Evolutionary conservation across 2,797 vertebrate species (phyloP).

Genomic region (Hapalemur alaotrensis): DNA sequence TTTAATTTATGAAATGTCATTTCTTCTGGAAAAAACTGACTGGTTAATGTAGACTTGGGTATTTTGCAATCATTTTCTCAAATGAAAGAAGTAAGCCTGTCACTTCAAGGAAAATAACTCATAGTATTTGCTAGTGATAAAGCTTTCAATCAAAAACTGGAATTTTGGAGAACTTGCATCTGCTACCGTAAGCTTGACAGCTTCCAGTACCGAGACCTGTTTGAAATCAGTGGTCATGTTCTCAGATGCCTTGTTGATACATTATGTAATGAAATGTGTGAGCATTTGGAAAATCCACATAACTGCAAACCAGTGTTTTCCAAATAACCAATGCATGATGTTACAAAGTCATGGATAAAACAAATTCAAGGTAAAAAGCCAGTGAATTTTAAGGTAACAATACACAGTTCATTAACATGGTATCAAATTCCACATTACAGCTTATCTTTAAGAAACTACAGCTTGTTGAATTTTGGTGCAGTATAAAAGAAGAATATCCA

Average conservation of each 20-base stretch:
- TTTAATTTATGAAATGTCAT: not conserved
- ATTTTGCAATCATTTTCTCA: not conserved
- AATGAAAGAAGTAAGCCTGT: not conserved
- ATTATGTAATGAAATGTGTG: rapidly evolving
- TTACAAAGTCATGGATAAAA: not conserved
- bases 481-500: not conserved
- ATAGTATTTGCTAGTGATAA: not conserved
- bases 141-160: not conserved
- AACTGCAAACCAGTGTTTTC: not conserved
- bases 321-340: rapidly evolving
- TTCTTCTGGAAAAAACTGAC: not conserved
- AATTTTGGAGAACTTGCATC: not conserved
- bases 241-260: not conserved
- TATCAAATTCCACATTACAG: not conserved
- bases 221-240: not conserved
- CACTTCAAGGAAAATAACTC: not conserved
- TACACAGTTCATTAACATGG: not conserved
- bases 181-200: not conserved
- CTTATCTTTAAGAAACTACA: not conserved
- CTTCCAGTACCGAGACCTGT: not conserved
- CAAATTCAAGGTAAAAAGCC: not conserved
- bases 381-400: not conserved
- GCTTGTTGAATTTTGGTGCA: not conserved
- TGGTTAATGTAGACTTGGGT: not conserved
- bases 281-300: too few species aligned